phyloP scores from a whole-genome alignment of 2,113 vertebrate genomes.

The Leucoraja erinaceus region DNA sequence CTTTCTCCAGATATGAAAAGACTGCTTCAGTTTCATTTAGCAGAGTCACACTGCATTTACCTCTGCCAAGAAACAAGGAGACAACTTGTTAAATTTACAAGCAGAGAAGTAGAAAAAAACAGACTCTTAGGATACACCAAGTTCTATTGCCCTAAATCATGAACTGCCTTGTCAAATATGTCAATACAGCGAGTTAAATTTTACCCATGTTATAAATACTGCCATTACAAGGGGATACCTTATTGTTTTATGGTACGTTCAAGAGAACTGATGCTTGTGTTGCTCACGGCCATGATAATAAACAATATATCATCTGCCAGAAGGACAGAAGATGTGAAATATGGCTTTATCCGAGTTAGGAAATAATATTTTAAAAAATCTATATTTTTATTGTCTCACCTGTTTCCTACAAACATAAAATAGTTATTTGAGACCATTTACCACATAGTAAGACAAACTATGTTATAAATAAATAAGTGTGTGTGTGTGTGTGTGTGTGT shows the following conservation, averaged over 20 bases:
- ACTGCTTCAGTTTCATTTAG: conserved; percentile 43
- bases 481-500: no score
- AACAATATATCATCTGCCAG: not conserved
- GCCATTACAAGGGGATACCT: not conserved
- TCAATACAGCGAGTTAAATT: not conserved
- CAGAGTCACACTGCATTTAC: conserved; percentile 44
- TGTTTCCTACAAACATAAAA: not conserved
- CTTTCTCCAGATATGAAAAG: conserved; percentile 43
- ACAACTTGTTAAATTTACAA: conserved; percentile 9
- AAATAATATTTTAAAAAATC: not conserved
- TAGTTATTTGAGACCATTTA: not conserved
- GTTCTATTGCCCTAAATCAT: not conserved
- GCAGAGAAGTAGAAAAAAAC: not conserved
- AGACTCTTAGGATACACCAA: not conserved
- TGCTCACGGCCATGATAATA: not conserved
- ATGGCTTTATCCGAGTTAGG: not conserved
- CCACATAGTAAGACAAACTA: not conserved
- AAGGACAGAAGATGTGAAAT: not conserved
- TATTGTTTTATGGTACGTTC: not conserved
- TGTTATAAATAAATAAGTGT: no score
- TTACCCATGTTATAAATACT: no score
- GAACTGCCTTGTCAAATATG: not conserved
- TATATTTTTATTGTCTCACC: not conserved
- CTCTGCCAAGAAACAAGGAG: conserved; percentile 30
- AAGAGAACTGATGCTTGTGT: not conserved